Evolutionary conservation across 2,113 vertebrate genomes (phyloP).

Genomic region (Dipodomys spectabilis): DNA sequence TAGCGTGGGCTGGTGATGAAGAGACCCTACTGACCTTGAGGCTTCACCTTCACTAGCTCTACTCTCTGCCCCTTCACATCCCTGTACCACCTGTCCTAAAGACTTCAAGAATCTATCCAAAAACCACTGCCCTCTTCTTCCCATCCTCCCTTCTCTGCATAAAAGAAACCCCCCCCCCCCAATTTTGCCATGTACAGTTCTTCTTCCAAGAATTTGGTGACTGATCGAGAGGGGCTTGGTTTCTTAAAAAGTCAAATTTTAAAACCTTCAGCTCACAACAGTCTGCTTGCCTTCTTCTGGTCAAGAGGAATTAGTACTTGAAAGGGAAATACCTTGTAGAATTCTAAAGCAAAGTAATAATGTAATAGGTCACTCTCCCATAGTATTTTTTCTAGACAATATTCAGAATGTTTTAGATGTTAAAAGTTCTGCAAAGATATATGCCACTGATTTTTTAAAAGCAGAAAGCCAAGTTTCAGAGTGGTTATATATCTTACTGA

Average conservation of each 20-base stretch:
- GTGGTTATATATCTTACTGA: background rate
- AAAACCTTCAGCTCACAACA: background rate
- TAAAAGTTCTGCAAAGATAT: background rate
- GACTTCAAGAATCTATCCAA: background rate
- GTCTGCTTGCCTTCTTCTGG: background rate
- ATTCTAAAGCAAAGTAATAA: background rate
- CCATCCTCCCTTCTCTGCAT: background rate
- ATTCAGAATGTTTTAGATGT: background rate
- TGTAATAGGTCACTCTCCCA: background rate
- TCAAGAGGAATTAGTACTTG: background rate
- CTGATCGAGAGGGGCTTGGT: background rate
- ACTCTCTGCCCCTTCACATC: no score
- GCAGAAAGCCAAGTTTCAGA: background rate
- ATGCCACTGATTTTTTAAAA: background rate
- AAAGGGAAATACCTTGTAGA: background rate
- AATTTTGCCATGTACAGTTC: background rate
- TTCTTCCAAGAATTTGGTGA: background rate
- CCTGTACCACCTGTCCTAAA: background rate
- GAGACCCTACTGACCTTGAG: background rate
- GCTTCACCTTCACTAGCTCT: accelerated
- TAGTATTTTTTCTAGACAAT: background rate
- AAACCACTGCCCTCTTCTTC: background rate
- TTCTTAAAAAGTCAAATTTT: background rate
- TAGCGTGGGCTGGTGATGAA: accelerated
- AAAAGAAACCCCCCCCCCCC: background rate